These are phyloP conservation scores for Notocelia uddmanniana DNA, from an alignment of 2,888 invertebrate species.

Conservation along the genomic window DNA sequence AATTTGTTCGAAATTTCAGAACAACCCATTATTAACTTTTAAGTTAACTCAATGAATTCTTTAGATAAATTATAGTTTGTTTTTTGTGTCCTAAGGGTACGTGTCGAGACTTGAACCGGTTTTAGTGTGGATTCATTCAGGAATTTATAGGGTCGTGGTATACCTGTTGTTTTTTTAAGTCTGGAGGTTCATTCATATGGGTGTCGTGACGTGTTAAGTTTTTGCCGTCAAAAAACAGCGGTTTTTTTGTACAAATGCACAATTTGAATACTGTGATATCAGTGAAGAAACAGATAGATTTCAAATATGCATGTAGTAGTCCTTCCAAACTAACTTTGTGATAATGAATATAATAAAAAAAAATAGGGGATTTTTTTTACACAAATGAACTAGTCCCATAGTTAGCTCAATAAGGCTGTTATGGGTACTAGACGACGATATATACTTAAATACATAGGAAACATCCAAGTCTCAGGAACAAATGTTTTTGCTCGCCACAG, in stretches of 20 bases:
- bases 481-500: too few relatives aligned
- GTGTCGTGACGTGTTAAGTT: constrained; percentile 31
- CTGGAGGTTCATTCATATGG: constrained; percentile 33
- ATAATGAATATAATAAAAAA: too few relatives aligned
- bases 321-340: too few relatives aligned
- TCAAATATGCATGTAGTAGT: background rate
- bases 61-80: constrained; percentile 33
- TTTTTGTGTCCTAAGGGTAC: constrained; percentile 17
- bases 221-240: constrained; percentile 3
- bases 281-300: background rate
- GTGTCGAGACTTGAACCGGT: constrained; percentile 44
- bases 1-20: constrained; percentile 34
- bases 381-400: too few relatives aligned
- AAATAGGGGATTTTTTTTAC: too few relatives aligned
- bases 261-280: background rate
- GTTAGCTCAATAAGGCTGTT: too few relatives aligned
- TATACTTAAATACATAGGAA: too few relatives aligned
- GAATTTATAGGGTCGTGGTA: constrained; percentile 39
- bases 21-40: constrained; percentile 42
- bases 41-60: constrained; percentile 48
- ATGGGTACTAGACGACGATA: too few relatives aligned
- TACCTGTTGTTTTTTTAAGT: constrained; percentile 34
- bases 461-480: too few relatives aligned
- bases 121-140: constrained; percentile 46
- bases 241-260: background rate